Base-by-base conservation (phyloP, 2,113 vertebrate species). In the Laticauda colubrina region DNA sequence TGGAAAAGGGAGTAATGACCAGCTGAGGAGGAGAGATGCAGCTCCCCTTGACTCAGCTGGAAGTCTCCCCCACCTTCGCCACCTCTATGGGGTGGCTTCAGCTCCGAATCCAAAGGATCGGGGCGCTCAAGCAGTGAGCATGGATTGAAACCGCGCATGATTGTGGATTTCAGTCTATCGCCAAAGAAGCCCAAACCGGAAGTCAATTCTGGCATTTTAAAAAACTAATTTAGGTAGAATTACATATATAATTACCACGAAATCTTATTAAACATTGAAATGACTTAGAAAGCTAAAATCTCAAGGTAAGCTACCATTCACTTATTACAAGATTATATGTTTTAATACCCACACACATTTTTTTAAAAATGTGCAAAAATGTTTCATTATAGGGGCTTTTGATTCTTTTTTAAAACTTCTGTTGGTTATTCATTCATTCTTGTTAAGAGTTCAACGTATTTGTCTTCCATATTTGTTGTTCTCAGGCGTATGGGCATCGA, bases 321-420 rank as follows among this genome's bases (percentile, higher is more conserved):
- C 26, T 21, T 85, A 23, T 69, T 51, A 48, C 61, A 92, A 57
- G 87, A 34, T 88, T 69, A 26, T 92, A 15, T 43, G 55, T 88
- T 89, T 89, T 89, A 81, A 89, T 89, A 57, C 5, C 64, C 18
- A 85, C 15, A 7, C 61, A 89, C 64, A 89, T 48, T 45, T 56
- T 81, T 81, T n/a, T n/a, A 55, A 89, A 48, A n/a, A 69, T 89
- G 34, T 89, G 75, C 34, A 55, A 87, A 88, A 88, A 88, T 69
- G 45, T 91, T 64, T 51, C 56, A 24, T 88, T 75, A 89, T 24
- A 24, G 51, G 43, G 5, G 6, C 18, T 64, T 87, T 92, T 87
- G 45, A 64, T n/a, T 64, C 64, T 85, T 64, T 29, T 24, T 23
- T 59, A 91, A 45, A 86, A 57, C 69, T 87, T 91, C 85, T 53